These are phyloP conservation scores for Argyrosomus japonicus DNA, from an alignment of 2,113 vertebrate genomes.

Conservation along the genomic window DNA sequence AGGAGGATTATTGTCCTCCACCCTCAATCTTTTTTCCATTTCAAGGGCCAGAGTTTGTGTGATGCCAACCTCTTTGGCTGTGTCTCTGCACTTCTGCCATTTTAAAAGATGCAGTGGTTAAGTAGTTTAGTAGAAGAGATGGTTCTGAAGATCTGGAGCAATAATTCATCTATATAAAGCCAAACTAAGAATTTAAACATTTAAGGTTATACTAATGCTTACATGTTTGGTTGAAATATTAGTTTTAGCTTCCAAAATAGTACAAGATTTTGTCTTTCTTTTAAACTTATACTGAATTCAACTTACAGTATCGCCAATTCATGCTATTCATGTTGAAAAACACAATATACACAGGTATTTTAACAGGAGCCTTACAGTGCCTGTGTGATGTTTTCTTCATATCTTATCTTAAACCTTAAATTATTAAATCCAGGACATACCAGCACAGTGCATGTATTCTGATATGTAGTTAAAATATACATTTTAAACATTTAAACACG, in stretches of 20 bases:
- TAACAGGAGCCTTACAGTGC: no score
- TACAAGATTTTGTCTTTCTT: no score
- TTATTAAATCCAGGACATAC: no score
- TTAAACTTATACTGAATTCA: no score
- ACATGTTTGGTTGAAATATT: background rate
- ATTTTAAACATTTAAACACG: no score
- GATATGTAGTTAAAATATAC: no score
- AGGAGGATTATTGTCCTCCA: conserved; percentile 19
- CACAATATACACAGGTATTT: no score
- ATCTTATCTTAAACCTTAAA: no score
- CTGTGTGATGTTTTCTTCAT: no score
- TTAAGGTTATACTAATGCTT: background rate
- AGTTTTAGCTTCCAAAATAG: background rate
- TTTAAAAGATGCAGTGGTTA: conserved; percentile 12
- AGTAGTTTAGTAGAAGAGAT: background rate
- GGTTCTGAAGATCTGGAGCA: background rate
- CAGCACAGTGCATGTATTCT: no score
- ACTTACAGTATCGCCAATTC: no score
- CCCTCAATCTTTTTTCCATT: conserved; percentile 15
- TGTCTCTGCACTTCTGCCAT: background rate
- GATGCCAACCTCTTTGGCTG: conserved; percentile 5
- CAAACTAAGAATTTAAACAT: background rate
- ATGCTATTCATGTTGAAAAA: no score
- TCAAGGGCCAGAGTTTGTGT: background rate
- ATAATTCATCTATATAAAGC: background rate